These are phyloP conservation scores for Cremastobaeus sp. DNA, from an alignment of 2,888 invertebrate genomes.

Conservation along the genomic window DNA sequence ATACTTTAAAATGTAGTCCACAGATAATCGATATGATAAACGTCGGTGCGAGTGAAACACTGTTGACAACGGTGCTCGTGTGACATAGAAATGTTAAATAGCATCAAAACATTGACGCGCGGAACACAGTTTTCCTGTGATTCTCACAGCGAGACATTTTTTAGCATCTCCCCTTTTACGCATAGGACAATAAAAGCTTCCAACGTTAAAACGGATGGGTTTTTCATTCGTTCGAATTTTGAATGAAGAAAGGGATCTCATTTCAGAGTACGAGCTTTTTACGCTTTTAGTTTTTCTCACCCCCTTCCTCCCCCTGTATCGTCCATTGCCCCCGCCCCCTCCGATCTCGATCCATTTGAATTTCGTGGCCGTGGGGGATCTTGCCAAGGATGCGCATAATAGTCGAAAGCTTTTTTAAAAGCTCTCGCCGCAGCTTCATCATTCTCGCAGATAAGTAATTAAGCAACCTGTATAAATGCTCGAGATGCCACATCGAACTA, in stretches of 20 bases:
- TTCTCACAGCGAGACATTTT: constrained; percentile 50
- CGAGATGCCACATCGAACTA: constrained; percentile 35
- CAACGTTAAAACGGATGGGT: constrained; percentile 66
- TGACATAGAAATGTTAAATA: constrained; percentile 43
- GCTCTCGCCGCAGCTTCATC: constrained; percentile 47
- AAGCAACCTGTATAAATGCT: constrained; percentile 61
- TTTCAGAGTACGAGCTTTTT: constrained; percentile 72
- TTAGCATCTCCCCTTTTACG: constrained; percentile 60
- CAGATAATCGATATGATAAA: constrained; percentile 38
- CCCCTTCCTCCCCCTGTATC: background rate
- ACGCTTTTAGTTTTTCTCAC: constrained; percentile 68
- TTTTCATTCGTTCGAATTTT: constrained; percentile 72
- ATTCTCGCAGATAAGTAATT: constrained; percentile 67
- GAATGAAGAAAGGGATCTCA: constrained; percentile 71
- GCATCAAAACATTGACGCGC: constrained; percentile 28
- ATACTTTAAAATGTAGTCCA: constrained; percentile 23
- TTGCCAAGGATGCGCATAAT: constrained; percentile 68
- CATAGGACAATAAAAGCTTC: constrained; percentile 72
- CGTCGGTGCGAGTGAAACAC: constrained; percentile 8
- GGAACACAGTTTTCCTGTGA: constrained; percentile 36
- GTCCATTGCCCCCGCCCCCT: constrained; percentile 24
- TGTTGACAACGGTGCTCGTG: constrained; percentile 18
- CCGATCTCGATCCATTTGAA: constrained; percentile 53
- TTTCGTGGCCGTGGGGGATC: constrained; percentile 65
- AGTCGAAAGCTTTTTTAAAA: constrained; percentile 62